Evolutionary conservation across 2,797 vertebrate species (phyloP).

Genomic region (Rousettus madagascariensis): DNA sequence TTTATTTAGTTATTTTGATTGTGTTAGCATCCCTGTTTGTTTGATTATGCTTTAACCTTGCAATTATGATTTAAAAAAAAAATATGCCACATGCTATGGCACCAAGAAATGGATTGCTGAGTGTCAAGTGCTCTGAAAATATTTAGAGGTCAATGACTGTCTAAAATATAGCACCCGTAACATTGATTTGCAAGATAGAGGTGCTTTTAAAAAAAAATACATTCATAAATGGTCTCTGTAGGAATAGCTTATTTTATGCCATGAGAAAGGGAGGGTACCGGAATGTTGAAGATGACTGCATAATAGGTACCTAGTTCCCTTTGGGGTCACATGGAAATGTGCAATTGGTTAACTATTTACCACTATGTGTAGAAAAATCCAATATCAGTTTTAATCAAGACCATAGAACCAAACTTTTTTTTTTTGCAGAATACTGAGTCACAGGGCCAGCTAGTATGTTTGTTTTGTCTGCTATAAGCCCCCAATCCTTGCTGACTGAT

Average conservation of each 20-base stretch:
- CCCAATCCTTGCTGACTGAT: not conserved
- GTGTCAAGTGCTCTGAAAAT: not conserved
- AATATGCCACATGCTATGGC: not conserved
- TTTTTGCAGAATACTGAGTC: not conserved
- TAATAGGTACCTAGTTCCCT: not conserved
- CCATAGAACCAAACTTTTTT: not conserved
- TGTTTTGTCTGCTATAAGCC: not conserved
- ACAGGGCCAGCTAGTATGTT: not conserved
- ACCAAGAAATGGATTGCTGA: not conserved
- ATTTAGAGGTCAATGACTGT: conserved; percentile 21
- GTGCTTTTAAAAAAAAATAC: conserved; percentile 12
- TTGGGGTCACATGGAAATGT: not conserved
- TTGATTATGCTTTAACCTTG: conserved; percentile 11
- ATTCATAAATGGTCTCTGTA: not conserved
- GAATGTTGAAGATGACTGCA: not conserved
- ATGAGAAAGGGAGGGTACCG: not conserved
- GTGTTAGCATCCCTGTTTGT: conserved; percentile 7
- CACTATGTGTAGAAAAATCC: conserved; percentile 21
- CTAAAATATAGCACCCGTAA: not conserved
- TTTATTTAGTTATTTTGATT: conserved; percentile 54
- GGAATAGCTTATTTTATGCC: not conserved
- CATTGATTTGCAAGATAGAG: conserved; percentile 3
- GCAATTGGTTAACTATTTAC: conserved; percentile 6
- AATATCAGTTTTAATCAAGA: conserved; percentile 25
- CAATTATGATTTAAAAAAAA: not conserved